Base-by-base conservation (phyloP, 2,797 vertebrate species). In the Hozukius guyotensis region DNA sequence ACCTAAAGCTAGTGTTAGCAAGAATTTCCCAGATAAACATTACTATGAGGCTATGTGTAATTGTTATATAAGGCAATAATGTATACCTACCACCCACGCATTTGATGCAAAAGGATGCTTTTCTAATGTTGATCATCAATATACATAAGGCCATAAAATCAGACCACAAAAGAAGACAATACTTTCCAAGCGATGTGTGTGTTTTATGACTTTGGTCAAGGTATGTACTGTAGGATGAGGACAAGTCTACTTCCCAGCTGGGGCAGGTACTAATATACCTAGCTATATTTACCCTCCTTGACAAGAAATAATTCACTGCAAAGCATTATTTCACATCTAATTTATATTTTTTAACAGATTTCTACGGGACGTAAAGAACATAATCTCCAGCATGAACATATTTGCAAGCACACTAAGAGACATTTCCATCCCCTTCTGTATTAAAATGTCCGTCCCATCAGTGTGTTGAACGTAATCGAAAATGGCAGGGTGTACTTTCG, bases 401-500 rank as follows among this genome's bases (percentile, higher is more conserved):
- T 5, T 3, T 42, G 36, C 38, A 61, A 67, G 65, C 14, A n/a
- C 20, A 60, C 1, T 4, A 4, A 12, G 9, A 68, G 27, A 42
- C 20, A 34, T 75, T 42, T 49, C n/a, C 36, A 11, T 75, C 20
- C 11, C 11, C 8, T 6, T 27, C 7, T 25, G 3, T 32, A 49
- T 34, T 38, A 56, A 34, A 18, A 46, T 53, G 5, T 67, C 46
- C 27, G 25, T 70, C 42, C 80, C 18, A 57, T 75, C 52, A 25
- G 34, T 22, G 65, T 56, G 55, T 68, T 5, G 38, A 82, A 20
- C 0, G 1, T 68, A 70, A 78, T 60, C 73, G 63, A 76, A 88
- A 83, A 69, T 68, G 70, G 20, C 70, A 81, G 31, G 64, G 34
- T 27, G 49, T 72, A 63, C 75, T 78, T 76, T 80, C 12, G 25